Percentiles rank a stretch among this genome's conserved stretches.
Conservation (phyloP, 2,888 invertebrate genomes). For the Pachydiplax longipennis region DNA sequence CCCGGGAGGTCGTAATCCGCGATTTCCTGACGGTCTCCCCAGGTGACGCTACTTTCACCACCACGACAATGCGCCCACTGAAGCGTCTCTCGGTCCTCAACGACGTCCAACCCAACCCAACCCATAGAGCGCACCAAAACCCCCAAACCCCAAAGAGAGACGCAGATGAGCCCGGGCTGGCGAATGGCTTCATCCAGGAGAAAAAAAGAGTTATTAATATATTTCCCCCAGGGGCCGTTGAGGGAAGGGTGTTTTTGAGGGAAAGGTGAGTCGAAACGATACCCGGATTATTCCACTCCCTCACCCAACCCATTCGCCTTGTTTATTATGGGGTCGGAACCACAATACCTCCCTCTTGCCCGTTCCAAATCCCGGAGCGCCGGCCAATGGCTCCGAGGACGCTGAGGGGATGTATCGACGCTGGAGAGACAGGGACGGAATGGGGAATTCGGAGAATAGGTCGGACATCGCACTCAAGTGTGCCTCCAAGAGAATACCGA, state of each 20-base stretch:
- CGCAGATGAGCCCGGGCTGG: background rate
- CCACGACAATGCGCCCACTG: background rate
- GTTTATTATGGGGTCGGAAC: background rate
- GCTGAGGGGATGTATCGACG: background rate
- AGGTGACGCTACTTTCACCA: slow-evolving; percentile 26
- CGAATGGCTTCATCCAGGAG: background rate
- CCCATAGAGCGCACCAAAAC: background rate
- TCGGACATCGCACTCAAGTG: background rate
- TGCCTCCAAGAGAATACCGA: too few relatives aligned
- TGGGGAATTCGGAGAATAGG: background rate
- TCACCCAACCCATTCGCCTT: background rate
- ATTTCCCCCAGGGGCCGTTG: background rate
- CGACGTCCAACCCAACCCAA: background rate
- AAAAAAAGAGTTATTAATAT: background rate
- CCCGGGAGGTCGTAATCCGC: slow-evolving; percentile 2
- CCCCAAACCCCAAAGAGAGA: background rate
- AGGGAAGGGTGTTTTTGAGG: background rate
- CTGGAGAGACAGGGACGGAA: background rate
- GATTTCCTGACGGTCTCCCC: slow-evolving; percentile 15
- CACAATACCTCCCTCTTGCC: background rate
- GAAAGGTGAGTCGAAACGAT: background rate
- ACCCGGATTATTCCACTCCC: background rate
- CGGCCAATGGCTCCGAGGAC: background rate
- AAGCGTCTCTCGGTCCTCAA: background rate
- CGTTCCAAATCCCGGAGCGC: background rate